These are phyloP conservation scores for Gari tellinella DNA, from an alignment of 2,888 invertebrate species.

Conservation along the genomic window DNA sequence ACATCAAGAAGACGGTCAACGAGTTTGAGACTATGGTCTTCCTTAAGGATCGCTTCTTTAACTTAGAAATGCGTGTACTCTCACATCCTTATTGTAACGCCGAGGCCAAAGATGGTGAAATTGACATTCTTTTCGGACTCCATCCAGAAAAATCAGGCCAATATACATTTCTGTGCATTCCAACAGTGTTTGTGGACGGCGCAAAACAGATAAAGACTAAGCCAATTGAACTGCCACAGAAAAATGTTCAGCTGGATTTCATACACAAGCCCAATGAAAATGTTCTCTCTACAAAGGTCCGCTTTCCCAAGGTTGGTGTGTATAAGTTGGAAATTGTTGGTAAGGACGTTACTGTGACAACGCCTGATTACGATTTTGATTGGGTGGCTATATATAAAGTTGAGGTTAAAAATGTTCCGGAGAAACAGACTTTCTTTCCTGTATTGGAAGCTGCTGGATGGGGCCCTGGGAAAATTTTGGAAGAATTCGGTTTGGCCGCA, in stretches of 20 bases:
- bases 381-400: constrained; percentile 76
- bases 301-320: constrained; percentile 72
- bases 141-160: constrained; percentile 60
- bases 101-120: constrained; percentile 71
- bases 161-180: constrained; percentile 71
- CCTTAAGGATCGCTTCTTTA: constrained; percentile 79
- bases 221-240: constrained; percentile 61
- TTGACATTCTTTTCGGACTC: constrained; percentile 74
- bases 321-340: constrained; percentile 81
- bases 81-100: constrained; percentile 71
- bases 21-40: constrained; percentile 77
- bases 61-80: constrained; percentile 71
- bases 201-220: constrained; percentile 43
- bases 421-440: constrained; percentile 73
- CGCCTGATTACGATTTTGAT: constrained; percentile 70
- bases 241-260: constrained; percentile 68
- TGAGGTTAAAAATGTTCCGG: constrained; percentile 59
- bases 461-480: constrained; percentile 72
- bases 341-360: constrained; percentile 66
- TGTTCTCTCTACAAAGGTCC: constrained; percentile 64
- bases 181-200: constrained; percentile 66
- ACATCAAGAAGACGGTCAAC: constrained; percentile 65
- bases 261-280: constrained; percentile 69
- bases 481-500: constrained; percentile 60
- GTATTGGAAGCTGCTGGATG: constrained; percentile 77